A percentile compares a stretch with the other conserved stretches of the same genome.
phyloP scores from a whole-genome alignment of 2,113 vertebrate species.

The Urocynchramus pylzowi region DNA sequence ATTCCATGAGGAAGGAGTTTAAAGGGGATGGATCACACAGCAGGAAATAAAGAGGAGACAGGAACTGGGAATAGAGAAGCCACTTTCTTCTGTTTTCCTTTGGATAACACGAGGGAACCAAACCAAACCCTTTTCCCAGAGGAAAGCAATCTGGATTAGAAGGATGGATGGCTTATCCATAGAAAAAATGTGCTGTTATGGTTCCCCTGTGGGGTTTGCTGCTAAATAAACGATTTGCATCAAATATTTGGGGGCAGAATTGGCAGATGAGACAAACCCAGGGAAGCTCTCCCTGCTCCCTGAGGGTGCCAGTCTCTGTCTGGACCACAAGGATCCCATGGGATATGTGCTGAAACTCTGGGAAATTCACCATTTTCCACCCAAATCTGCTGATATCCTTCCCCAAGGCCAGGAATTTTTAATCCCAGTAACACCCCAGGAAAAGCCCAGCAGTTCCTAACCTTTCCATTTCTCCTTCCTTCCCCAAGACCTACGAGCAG shows the following conservation, averaged over 20 bases:
- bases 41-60: not conserved
- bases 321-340: not conserved
- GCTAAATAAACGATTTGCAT: not conserved
- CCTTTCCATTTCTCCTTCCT: not conserved
- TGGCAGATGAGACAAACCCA: not conserved
- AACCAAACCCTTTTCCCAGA: not conserved
- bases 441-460: not conserved
- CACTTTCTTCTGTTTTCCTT: not conserved
- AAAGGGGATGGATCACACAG: not conserved
- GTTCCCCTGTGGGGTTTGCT: not conserved
- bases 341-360: not conserved
- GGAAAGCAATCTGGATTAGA: not conserved
- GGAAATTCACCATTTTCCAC: not conserved
- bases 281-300: not conserved
- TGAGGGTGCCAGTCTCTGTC: not conserved
- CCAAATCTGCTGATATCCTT: rapidly evolving
- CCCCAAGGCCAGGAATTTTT: not conserved
- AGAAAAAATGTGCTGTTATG: not conserved
- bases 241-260: not conserved
- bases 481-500: constrained; percentile 90
- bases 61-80: not conserved
- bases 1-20: not conserved
- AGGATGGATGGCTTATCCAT: not conserved
- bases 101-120: not conserved
- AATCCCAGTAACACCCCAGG: rapidly evolving